phyloP scores from a whole-genome alignment of 2,888 invertebrate species.

The Gymnocheta viridis region DNA sequence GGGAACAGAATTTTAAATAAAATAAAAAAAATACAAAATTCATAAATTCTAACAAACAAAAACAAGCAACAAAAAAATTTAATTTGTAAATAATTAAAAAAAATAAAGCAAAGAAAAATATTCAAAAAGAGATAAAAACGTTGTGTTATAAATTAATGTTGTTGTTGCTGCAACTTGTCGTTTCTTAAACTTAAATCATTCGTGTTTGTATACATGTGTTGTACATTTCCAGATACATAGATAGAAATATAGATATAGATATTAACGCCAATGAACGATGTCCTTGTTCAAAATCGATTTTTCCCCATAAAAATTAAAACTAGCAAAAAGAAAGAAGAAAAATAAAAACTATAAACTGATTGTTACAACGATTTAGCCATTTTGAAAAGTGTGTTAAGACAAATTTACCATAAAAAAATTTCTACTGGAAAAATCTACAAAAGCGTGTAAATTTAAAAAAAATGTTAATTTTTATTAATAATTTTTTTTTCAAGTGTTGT shows the following conservation, averaged over 20 bases:
- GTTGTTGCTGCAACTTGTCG: constrained; percentile 41
- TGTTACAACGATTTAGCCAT: constrained; percentile 30
- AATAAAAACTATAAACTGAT: constrained; percentile 2
- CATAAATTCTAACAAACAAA: constrained; percentile 3
- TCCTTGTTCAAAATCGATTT: constrained; percentile 81
- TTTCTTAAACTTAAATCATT: constrained; percentile 21
- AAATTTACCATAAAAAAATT: not conserved
- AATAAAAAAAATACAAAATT: constrained; percentile 18
- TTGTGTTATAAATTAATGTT: constrained; percentile 32
- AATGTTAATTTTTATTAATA: not conserved
- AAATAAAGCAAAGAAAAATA: constrained; percentile 22
- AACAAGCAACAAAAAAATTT: not conserved
- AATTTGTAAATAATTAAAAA: constrained; percentile 27
- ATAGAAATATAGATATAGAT: constrained; percentile 43
- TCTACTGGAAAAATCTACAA: constrained; percentile 1
- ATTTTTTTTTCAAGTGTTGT: constrained; percentile 1
- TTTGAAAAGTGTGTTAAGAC: constrained; percentile 27
- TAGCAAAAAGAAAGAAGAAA: not conserved
- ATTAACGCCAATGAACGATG: constrained; percentile 74
- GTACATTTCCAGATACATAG: constrained; percentile 32
- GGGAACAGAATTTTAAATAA: constrained; percentile 38
- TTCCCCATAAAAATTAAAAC: constrained; percentile 73
- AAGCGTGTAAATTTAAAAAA: not conserved
- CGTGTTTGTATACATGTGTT: constrained; percentile 21
- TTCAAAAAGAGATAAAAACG: constrained; percentile 53